A percentile compares a stretch with the other conserved stretches of the same genome.
phyloP scores from a whole-genome alignment of 2,888 invertebrate species.

The Ectemnius lituratus region DNA sequence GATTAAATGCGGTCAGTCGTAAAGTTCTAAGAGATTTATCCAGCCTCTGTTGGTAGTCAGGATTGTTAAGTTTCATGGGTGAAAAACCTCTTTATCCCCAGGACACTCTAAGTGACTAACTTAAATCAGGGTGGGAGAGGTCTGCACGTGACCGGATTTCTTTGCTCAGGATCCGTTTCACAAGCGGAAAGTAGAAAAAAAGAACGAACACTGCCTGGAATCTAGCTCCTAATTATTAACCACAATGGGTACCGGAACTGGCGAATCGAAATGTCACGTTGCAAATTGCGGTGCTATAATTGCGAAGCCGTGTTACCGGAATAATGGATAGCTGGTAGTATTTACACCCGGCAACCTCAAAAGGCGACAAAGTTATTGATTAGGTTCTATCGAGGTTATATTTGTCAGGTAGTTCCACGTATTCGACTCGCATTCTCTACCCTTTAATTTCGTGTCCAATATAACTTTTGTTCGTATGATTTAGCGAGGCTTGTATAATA shows the following conservation, averaged over 20 bases:
- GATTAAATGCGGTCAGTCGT: too few species aligned
- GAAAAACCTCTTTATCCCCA: slow-evolving; percentile 8
- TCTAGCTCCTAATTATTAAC: slow-evolving; percentile 24
- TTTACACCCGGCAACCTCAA: too few species aligned
- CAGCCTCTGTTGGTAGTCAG: background rate
- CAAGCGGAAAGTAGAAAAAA: background rate
- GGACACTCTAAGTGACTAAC: slow-evolving; percentile 14
- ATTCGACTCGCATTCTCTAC: too few species aligned
- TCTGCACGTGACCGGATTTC: slow-evolving; percentile 37
- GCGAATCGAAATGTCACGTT: slow-evolving; percentile 15
- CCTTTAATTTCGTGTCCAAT: too few species aligned
- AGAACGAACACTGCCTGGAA: background rate
- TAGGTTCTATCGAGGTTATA: too few species aligned
- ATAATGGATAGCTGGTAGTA: slow-evolving; percentile 25
- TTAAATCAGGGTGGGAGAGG: slow-evolving; percentile 23
- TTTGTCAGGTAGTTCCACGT: too few species aligned
- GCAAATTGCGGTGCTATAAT: slow-evolving; percentile 32
- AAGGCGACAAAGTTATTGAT: too few species aligned
- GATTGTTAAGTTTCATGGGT: slow-evolving; percentile 16
- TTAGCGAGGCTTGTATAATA: too few species aligned
- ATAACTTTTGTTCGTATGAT: too few species aligned
- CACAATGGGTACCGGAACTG: too few species aligned
- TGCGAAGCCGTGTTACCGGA: slow-evolving; percentile 19
- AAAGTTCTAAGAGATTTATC: too few species aligned
- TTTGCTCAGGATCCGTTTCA: background rate